Conservation (phyloP, 2,888 invertebrate species). For the Chaetogeoica ovagalla region DNA sequence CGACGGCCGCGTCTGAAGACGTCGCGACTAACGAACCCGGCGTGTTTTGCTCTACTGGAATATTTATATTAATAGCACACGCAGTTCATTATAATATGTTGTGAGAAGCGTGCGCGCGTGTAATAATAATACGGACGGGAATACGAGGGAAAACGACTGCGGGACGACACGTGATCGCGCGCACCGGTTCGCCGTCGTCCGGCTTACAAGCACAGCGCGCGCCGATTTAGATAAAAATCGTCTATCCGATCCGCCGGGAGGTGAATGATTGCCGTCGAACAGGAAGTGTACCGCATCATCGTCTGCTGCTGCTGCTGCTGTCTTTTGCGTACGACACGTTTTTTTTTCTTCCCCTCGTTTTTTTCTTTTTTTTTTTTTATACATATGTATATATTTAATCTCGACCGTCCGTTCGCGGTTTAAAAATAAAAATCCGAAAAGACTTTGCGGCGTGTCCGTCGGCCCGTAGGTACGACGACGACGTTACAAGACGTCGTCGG, state of each 20-base stretch:
- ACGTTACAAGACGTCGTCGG: not conserved
- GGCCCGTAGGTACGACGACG: constrained; percentile 3
- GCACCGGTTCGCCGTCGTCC: constrained; percentile 5
- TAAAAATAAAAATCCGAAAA: constrained; percentile 42
- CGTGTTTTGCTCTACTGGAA: not conserved
- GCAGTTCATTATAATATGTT: not conserved
- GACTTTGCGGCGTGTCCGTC: too few relatives aligned
- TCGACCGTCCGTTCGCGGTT: not conserved
- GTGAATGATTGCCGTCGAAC: constrained; percentile 36
- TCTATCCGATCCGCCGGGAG: constrained; percentile 15
- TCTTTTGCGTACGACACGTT: not conserved
- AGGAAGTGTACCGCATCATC: constrained; percentile 5
- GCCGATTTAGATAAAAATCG: constrained; percentile 35
- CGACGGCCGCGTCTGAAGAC: not conserved
- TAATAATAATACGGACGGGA: not conserved
- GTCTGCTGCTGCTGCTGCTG: too few relatives aligned
- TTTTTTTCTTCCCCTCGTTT: constrained; percentile 2
- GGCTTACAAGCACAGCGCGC: not conserved
- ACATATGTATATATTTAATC: constrained; percentile 19
- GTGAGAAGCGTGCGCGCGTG: too few relatives aligned
- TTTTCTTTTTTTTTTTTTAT: too few relatives aligned
- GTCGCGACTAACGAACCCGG: not conserved
- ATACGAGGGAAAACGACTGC: too few relatives aligned
- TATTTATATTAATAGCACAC: constrained; percentile 35
- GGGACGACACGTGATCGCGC: too few relatives aligned